These are phyloP conservation scores for Mycetomoellerius zeteki DNA, from an alignment of 1,140 invertebrate species.

Conservation along the genomic window DNA sequence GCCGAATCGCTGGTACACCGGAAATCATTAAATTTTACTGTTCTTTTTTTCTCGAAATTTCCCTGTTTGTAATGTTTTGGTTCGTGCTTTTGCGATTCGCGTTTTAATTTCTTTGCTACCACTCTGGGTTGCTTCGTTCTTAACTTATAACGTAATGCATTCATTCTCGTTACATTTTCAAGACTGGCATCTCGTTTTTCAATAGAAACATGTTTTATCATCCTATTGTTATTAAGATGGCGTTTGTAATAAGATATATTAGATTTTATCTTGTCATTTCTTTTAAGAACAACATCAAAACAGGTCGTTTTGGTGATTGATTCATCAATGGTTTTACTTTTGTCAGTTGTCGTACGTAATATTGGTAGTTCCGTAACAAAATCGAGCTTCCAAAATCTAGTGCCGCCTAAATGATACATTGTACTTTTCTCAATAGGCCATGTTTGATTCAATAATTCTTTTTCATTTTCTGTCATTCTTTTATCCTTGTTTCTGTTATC, in stretches of 20 bases:
- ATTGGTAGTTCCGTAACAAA: slow-evolving; percentile 7
- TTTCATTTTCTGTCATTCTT: not conserved
- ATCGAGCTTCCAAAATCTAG: slow-evolving; percentile 30
- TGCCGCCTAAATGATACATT: slow-evolving; percentile 29
- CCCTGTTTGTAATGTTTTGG: not conserved
- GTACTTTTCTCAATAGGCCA: slow-evolving; percentile 31
- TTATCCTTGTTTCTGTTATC: not conserved
- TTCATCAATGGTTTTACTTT: slow-evolving; percentile 53
- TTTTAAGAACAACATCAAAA: slow-evolving; percentile 21
- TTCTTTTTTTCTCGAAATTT: not conserved
- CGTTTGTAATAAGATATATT: not conserved
- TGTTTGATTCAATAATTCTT: not conserved
- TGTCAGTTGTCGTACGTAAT: slow-evolving; percentile 28
- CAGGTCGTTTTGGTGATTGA: slow-evolving; percentile 46
- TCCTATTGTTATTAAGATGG: not conserved
- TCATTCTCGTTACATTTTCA: slow-evolving; percentile 4
- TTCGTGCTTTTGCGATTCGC: not conserved
- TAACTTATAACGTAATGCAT: not conserved
- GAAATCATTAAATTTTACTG: not conserved
- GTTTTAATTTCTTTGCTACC: not conserved
- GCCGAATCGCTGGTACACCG: not conserved
- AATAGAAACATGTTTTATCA: not conserved
- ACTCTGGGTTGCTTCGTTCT: not conserved
- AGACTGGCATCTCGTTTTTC: not conserved
- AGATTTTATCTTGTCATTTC: not conserved